phyloP scores from a whole-genome alignment of 37 sponge, comb jelly and placozoan species.

The Bolinopsis microptera region DNA sequence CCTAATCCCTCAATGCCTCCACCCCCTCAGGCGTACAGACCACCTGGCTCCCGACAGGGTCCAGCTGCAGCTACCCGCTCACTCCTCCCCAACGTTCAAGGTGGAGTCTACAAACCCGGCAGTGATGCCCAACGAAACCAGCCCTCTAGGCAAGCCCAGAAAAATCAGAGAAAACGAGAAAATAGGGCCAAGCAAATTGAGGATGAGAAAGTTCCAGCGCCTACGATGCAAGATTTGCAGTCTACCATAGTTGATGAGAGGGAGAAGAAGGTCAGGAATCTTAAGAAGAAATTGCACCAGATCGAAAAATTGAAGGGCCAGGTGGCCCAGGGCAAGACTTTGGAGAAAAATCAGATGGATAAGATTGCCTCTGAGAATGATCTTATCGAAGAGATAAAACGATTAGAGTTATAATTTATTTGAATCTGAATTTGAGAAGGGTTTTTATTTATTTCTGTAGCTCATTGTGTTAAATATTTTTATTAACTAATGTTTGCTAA shows the following conservation, averaged over 20 bases:
- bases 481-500: not conserved
- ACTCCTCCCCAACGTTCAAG: slow-evolving; percentile 12
- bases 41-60: not conserved
- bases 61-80: not conserved
- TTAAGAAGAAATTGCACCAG: slow-evolving; percentile 39
- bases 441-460: not conserved
- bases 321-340: not conserved
- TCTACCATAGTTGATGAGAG: slow-evolving; percentile 33
- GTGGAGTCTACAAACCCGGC: slow-evolving; percentile 48
- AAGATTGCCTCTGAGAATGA: slow-evolving; percentile 28
- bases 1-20: too few relatives aligned
- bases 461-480: not conserved
- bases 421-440: not conserved
- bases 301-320: slow-evolving; percentile 32
- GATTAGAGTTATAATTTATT: slow-evolving; percentile 32
- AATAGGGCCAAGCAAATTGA: not conserved
- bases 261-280: slow-evolving; percentile 58
- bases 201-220: not conserved
- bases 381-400: slow-evolving; percentile 29
- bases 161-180: slow-evolving; percentile 52
- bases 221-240: not conserved
- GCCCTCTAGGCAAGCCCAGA: slow-evolving; percentile 35
- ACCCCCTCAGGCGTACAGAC: slow-evolving; percentile 57
- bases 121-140: not conserved
- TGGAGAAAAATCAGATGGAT: slow-evolving; percentile 63